phyloP scores from a whole-genome alignment of 2,888 invertebrate genomes.

The Cecidostiba fungosa region DNA sequence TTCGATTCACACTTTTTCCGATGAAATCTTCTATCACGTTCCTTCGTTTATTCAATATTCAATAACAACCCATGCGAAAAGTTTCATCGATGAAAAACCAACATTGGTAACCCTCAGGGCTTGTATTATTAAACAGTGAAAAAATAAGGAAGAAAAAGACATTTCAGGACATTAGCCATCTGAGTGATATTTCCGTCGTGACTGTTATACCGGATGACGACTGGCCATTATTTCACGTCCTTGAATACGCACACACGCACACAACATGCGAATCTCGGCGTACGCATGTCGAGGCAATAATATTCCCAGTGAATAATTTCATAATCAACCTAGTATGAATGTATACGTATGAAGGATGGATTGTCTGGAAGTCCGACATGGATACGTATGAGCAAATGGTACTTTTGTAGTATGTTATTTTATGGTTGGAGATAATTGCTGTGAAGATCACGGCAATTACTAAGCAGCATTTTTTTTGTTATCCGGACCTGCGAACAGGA shows the following conservation, averaged over 20 bases:
- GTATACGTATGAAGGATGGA: too few relatives aligned
- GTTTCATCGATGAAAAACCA: conserved; percentile 14
- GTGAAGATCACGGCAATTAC: too few relatives aligned
- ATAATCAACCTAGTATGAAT: too few relatives aligned
- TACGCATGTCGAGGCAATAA: conserved; percentile 1
- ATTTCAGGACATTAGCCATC: neutral
- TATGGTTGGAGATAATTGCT: too few relatives aligned
- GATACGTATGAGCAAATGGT: too few relatives aligned
- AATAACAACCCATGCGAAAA: neutral
- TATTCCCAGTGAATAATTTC: conserved; percentile 21
- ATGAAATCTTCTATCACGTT: neutral
- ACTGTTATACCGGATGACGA: neutral
- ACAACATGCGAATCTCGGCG: neutral
- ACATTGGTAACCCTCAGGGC: too few relatives aligned
- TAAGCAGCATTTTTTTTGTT: too few relatives aligned
- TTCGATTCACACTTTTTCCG: neutral
- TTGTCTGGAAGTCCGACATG: too few relatives aligned
- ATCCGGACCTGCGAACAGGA: too few relatives aligned
- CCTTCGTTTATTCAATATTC: conserved; percentile 11
- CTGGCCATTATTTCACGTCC: neutral
- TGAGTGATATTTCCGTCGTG: neutral
- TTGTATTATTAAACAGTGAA: neutral
- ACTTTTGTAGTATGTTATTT: too few relatives aligned
- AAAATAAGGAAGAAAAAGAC: neutral
- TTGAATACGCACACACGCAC: neutral